Conservation (phyloP, 1,140 invertebrate genomes). For the Drosophila teissieri region DNA sequence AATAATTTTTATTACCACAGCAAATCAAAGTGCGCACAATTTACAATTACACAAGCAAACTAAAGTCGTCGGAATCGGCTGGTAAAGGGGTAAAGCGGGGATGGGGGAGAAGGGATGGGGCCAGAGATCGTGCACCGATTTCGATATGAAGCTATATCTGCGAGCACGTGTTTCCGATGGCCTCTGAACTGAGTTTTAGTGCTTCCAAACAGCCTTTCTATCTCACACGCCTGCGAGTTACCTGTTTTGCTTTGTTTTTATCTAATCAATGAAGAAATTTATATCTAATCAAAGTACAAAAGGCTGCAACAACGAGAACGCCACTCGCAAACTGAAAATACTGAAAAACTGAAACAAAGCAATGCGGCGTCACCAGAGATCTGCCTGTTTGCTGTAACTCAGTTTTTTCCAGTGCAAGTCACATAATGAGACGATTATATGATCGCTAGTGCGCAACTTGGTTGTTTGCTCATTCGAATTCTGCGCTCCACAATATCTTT, state of each 20-base stretch:
- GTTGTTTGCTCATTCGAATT: slow-evolving; percentile 10
- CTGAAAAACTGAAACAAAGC: slow-evolving; percentile 50
- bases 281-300: slow-evolving; percentile 77
- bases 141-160: slow-evolving; percentile 50
- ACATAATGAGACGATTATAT: slow-evolving; percentile 52
- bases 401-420: slow-evolving; percentile 40
- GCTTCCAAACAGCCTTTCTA: slow-evolving; percentile 28
- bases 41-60: slow-evolving; percentile 63
- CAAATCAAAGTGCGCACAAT: slow-evolving; percentile 74
- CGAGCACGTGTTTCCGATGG: slow-evolving; percentile 42
- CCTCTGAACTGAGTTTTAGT: slow-evolving; percentile 34
- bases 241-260: slow-evolving; percentile 64
- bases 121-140: slow-evolving; percentile 60
- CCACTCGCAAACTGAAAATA: slow-evolving; percentile 31
- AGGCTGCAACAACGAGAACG: slow-evolving; percentile 25
- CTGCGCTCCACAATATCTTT: background rate
- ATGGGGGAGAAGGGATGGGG: background rate
- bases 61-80: background rate
- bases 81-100: background rate
- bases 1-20: slow-evolving; percentile 66
- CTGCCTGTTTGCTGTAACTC: background rate
- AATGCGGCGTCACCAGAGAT: slow-evolving; percentile 35
- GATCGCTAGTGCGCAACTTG: slow-evolving; percentile 32
- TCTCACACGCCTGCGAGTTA: slow-evolving; percentile 15
- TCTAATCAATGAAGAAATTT: slow-evolving; percentile 82